Conservation (phyloP, 2,888 invertebrate genomes). For the Gymnoscelis rufifasciata region DNA sequence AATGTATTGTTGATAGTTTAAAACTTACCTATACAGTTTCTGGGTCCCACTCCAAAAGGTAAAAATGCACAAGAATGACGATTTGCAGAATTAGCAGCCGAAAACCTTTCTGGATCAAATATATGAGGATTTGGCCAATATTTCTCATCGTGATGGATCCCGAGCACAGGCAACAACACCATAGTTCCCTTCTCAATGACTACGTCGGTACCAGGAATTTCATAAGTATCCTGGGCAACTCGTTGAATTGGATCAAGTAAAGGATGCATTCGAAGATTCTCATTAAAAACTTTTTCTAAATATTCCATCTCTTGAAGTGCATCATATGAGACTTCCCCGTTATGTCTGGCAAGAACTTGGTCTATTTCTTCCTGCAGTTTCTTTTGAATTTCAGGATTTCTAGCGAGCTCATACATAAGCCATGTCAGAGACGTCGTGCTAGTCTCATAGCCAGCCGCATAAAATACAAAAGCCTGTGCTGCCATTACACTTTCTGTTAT, state of each 20-base stretch:
- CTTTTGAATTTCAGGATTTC: slow-evolving; percentile 53
- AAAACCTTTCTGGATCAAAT: slow-evolving; percentile 69
- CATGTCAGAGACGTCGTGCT: slow-evolving; percentile 57
- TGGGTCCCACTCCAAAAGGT: slow-evolving; percentile 62
- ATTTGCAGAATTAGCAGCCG: slow-evolving; percentile 38
- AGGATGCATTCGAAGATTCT: slow-evolving; percentile 64
- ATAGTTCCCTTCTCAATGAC: slow-evolving; percentile 46
- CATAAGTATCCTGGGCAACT: slow-evolving; percentile 45
- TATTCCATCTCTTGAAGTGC: slow-evolving; percentile 54
- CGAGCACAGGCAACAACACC: slow-evolving; percentile 46
- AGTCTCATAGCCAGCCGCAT: slow-evolving; percentile 65
- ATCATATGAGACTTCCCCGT: slow-evolving; percentile 54
- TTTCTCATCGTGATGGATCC: slow-evolving; percentile 58
- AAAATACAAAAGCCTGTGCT: slow-evolving; percentile 64
- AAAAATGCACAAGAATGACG: slow-evolving; percentile 53
- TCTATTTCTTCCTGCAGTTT: slow-evolving; percentile 48
- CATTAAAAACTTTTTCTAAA: slow-evolving; percentile 52
- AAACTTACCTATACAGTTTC: slow-evolving; percentile 62
- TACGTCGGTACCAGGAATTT: slow-evolving; percentile 49
- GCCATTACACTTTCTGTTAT: slow-evolving; percentile 47
- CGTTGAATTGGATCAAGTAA: slow-evolving; percentile 55
- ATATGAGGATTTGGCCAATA: slow-evolving; percentile 59
- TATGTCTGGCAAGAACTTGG: slow-evolving; percentile 36
- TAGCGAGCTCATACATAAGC: slow-evolving; percentile 50
- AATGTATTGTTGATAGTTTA: too few species aligned